These are phyloP conservation scores for Nomada lathburiana DNA, from an alignment of 2,888 invertebrate species.

Conservation along the genomic window DNA sequence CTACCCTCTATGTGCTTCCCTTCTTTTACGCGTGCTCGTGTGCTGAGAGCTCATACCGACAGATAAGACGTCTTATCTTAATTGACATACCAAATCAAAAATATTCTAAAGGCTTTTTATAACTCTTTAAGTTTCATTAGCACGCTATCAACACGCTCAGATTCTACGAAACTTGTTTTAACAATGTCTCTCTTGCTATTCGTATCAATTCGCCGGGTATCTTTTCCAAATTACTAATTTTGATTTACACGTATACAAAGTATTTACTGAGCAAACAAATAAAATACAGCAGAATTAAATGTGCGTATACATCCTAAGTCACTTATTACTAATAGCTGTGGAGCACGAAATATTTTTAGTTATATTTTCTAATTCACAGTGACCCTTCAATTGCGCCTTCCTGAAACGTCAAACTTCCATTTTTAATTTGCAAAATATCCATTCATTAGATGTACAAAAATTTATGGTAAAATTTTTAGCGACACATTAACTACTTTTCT, in stretches of 20 bases:
- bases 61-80: slow-evolving; percentile 66
- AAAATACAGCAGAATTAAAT: neutral
- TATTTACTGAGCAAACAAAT: no score
- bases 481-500: no score
- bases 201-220: neutral
- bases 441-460: no score
- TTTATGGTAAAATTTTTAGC: no score
- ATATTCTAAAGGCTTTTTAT: slow-evolving; percentile 38
- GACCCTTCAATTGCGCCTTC: no score
- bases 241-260: no score
- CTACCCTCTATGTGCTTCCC: slow-evolving; percentile 67
- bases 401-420: no score
- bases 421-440: no score
- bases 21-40: slow-evolving; percentile 65
- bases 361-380: no score
- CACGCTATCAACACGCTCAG: slow-evolving; percentile 8
- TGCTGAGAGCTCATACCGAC: slow-evolving; percentile 55
- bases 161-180: neutral
- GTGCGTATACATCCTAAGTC: neutral
- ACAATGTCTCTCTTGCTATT: neutral
- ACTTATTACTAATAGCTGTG: no score
- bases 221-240: no score
- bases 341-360: no score
- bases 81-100: slow-evolving; percentile 40
- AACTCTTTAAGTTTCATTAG: slow-evolving; percentile 25